Base-by-base conservation (phyloP, 2,888 invertebrate genomes). In the Matsumyia berberina region DNA sequence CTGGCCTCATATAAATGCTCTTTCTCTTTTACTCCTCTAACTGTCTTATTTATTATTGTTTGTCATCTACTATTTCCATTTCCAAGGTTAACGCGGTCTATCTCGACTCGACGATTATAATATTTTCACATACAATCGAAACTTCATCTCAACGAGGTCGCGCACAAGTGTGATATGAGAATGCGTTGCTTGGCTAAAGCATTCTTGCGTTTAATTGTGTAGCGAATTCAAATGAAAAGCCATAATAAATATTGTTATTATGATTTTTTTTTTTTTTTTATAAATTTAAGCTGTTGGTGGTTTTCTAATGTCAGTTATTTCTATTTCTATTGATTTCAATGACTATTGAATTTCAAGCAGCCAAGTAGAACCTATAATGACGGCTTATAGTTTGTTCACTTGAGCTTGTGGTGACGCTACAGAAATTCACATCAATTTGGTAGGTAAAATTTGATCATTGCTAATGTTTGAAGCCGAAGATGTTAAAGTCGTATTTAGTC, bases 51-150 rank as follows among this genome's bases (percentile, higher is more conserved):
- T 17, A 46, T 58, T 49, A 37, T 55, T 53, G 46, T 49, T 64
- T 64, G 62, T 74, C 74, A 72, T 77, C 66, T 39, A 19, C 37
- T 60, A 53, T 67, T 70, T 60, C 55, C 35, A 31, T 39, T 53
- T 44, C 42, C 74, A 85, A 85, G 85, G 85, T 80, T 74, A 80
- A 60, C 70, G 33, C 46, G 37, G 39, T 69, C 5, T 73, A 66
- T n/a, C 12, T 24, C 24, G 24, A 3, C 29, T 58, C 53, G 31
- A 69, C 29, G 64, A 73, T 67, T 46, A 72, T n/a, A n/a, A n/a
- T 72, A 62, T 72, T 58, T 55, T 74, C 33, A 53, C 62, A 76
- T 67, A 77, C 70, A 66, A 60, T 58, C 15, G 24, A 29, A 35
- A 76, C 64, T 74, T 53, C 69, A 53, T 79, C 64, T 74, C 53